These are phyloP conservation scores for Andricus curvator DNA, from an alignment of 2,888 invertebrate species.

Conservation along the genomic window DNA sequence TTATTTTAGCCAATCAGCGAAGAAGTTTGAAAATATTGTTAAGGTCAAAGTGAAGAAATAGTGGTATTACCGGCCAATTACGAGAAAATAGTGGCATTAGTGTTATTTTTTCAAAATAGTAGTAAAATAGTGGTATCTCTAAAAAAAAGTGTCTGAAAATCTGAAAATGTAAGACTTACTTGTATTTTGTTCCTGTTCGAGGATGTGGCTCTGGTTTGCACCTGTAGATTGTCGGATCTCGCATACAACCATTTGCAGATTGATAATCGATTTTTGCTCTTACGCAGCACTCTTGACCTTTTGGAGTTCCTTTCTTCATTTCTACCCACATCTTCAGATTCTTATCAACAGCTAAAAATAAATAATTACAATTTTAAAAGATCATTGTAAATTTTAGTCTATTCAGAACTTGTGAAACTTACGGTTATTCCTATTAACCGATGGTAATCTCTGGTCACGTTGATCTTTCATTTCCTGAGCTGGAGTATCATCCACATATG, in stretches of 20 bases:
- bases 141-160: neutral
- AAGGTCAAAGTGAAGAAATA: no score
- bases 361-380: conserved; percentile 27
- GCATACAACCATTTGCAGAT: conserved; percentile 96
- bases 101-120: no score
- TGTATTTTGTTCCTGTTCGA: conserved; percentile 95
- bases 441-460: conserved; percentile 92
- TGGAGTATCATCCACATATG: conserved; percentile 98
- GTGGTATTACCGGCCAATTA: no score
- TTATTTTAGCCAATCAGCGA: no score
- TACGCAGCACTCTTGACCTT: conserved; percentile 94
- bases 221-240: conserved; percentile 99
- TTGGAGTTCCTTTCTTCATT: conserved; percentile 91
- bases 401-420: conserved; percentile 70
- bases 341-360: conserved; percentile 86
- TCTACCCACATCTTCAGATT: conserved; percentile 95
- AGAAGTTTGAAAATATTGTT: no score
- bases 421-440: conserved; percentile 92
- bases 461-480: conserved; percentile 97
- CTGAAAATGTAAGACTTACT: conserved; percentile 81
- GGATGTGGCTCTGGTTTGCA: conserved; percentile 98
- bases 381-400: conserved; percentile 6
- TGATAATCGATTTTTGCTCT: conserved; percentile 98
- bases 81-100: no score
- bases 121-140: no score